Evolutionary conservation across 2,797 vertebrate species (phyloP), one percentile per base, ranked within the genome.

Genomic region (Botia almorhae): DNA sequence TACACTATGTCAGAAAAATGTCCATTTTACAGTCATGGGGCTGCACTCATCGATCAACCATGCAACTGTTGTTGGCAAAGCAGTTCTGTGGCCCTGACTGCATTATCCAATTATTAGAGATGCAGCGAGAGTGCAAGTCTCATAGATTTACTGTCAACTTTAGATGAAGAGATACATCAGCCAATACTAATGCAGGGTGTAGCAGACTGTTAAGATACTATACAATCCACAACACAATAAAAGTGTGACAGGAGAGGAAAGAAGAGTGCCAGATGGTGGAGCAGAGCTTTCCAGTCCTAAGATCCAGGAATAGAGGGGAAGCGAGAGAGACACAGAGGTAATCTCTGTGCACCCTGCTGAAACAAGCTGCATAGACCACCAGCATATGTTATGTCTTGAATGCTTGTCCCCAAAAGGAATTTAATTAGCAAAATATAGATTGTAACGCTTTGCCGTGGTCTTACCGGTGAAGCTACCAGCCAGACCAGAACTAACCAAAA

Each of bases 141-240:
- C 60, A 86, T 76, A 68, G 69, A 86, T 85, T 78, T 78, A 80
- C 55, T 81, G 81, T 74, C 73, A 69, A 80, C 60, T 84, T 74
- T 51, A 80, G 74, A 78, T 80, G 72, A 80, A 76, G 70, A 74
- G 81, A 67, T 60, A 74, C 70, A 77, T 61, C 19, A 46, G 64
- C 60, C 17, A 55, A 19, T 48, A 63, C 46, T 76, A 82, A 84
- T 65, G 65, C 68, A 81, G 14, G 8, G 69, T 46, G 68, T 50
- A 72, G 69, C 36, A 55, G 58, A 69, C 71, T 74, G 33, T 68
- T 51, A 39, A 61, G 71, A 84, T 70, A 77, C 81, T 65, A 48
- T 71, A 65, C 58, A 61, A 61, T 26, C 29, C 33, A 80, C 72
- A 67, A 63, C 1, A 84, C 50, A 67, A 74, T 58, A 70, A 48